Evolutionary conservation across 2,113 vertebrate species (phyloP).

Genomic region (Nothobranchius kuhntae): DNA sequence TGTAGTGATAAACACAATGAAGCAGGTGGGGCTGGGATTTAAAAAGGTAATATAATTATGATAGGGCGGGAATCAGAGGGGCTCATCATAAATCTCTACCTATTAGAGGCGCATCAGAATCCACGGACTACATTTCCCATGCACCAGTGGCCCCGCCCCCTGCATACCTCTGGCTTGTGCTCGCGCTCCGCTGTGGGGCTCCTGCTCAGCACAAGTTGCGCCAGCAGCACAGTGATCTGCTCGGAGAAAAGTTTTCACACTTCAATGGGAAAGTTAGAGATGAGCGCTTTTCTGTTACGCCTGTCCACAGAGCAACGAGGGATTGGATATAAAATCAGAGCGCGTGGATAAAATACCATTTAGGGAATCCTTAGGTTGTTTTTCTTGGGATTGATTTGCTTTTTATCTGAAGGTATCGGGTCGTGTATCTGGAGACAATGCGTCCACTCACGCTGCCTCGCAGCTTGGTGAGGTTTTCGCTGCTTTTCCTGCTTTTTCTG

Average conservation of each 20-base stretch:
- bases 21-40: too few relatives aligned
- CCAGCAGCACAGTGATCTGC: too few relatives aligned
- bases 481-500: conserved; percentile 56
- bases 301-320: background rate
- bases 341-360: background rate
- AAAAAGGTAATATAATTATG: too few relatives aligned
- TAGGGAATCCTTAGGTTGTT: conserved; percentile 11
- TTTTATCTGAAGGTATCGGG: too few relatives aligned
- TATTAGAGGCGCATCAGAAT: too few relatives aligned
- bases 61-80: too few relatives aligned
- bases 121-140: conserved; percentile 70
- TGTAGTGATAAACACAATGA: too few relatives aligned
- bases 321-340: conserved; percentile 57
- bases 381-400: background rate
- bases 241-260: conserved; percentile 56
- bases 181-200: conserved; percentile 59
- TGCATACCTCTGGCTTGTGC: conserved; percentile 57
- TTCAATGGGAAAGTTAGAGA: conserved; percentile 68
- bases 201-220: too few relatives aligned
- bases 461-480: conserved; percentile 32
- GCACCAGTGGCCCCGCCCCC: conserved; percentile 32
- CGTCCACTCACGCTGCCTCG: conserved; percentile 46
- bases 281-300: conserved; percentile 9
- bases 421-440: conserved; percentile 59
- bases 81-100: too few relatives aligned